Evolutionary conservation across 92 coral and sea anemone species (phyloP).

Genomic region (Epizoanthus scotinus): DNA sequence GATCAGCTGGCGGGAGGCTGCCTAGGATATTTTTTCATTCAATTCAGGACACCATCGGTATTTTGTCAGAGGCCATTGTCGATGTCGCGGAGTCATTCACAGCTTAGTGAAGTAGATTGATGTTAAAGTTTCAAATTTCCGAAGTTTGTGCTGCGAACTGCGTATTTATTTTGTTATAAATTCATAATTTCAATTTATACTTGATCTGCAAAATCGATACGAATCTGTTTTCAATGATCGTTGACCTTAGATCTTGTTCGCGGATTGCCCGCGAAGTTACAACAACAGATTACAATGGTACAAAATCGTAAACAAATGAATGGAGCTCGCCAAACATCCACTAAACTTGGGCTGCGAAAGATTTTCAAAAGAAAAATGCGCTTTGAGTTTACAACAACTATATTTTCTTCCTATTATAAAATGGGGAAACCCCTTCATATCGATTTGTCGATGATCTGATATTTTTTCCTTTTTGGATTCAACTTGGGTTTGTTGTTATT

Average conservation of each 20-base stretch:
- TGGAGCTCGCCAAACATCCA: slow-evolving; percentile 7
- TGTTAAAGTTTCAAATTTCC: neutral
- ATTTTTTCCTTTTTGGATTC: slow-evolving; percentile 1
- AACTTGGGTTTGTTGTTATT: neutral
- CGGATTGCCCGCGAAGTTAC: slow-evolving; percentile 35
- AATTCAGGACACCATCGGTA: slow-evolving; percentile 36
- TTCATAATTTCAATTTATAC: neutral
- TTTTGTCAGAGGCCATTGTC: slow-evolving; percentile 36
- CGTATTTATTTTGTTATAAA: neutral
- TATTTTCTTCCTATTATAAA: slow-evolving; percentile 3
- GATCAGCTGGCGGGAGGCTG: neutral
- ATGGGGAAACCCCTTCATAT: slow-evolving; percentile 27
- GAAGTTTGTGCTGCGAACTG: neutral
- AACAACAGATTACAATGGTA: slow-evolving; percentile 42
- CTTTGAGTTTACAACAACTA: neutral
- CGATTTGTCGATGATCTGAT: neutral
- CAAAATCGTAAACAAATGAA: slow-evolving; percentile 47
- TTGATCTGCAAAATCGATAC: neutral
- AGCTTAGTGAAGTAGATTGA: neutral
- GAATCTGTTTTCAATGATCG: slow-evolving; percentile 3
- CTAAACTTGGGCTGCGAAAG: neutral
- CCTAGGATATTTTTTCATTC: slow-evolving; percentile 35
- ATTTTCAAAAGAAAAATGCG: neutral
- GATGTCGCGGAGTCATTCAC: slow-evolving; percentile 22
- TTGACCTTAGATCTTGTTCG: slow-evolving; percentile 37